Conservation (phyloP, 1,140 invertebrate genomes). For the Bradysia coprophila region DNA sequence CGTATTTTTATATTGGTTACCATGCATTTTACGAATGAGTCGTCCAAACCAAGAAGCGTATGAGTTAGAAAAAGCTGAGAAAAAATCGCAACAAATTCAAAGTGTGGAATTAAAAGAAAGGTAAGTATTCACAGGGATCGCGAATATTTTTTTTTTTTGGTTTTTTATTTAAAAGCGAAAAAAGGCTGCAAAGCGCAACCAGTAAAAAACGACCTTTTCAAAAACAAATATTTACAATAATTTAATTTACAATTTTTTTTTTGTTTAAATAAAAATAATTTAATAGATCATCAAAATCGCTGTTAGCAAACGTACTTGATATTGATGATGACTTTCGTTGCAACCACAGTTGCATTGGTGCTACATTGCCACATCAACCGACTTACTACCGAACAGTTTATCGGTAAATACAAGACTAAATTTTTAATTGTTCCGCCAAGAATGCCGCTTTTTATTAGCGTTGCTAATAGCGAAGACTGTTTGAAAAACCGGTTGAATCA, state of each 20-base stretch:
- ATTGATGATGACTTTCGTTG: conserved; percentile 81
- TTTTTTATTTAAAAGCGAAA: too few relatives aligned
- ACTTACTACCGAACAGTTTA: conserved; percentile 23
- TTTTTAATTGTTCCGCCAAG: too few relatives aligned
- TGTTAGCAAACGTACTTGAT: conserved; percentile 86
- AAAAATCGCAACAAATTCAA: conserved; percentile 26
- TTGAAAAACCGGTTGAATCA: too few relatives aligned
- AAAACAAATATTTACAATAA: too few relatives aligned
- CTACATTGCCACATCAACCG: conserved; percentile 20
- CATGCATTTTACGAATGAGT: conserved; percentile 87
- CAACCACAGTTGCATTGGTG: conserved; percentile 25
- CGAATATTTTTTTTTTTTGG: too few relatives aligned
- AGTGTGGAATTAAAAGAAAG: conserved; percentile 24
- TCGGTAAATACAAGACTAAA: conserved; percentile 10
- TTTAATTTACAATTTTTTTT: not conserved
- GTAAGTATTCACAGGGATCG: conserved; percentile 11
- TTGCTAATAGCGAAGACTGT: too few relatives aligned
- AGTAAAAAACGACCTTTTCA: too few relatives aligned
- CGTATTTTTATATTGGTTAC: conserved; percentile 90
- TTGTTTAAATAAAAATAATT: too few relatives aligned
- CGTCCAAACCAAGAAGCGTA: conserved; percentile 50
- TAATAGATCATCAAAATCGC: conserved; percentile 67
- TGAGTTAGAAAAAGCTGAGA: conserved; percentile 36
- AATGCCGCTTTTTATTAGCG: too few relatives aligned
- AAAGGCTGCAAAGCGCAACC: too few relatives aligned